Conservation (phyloP, 2,797 vertebrate genomes). For the Xiphophorus birchmanni region DNA sequence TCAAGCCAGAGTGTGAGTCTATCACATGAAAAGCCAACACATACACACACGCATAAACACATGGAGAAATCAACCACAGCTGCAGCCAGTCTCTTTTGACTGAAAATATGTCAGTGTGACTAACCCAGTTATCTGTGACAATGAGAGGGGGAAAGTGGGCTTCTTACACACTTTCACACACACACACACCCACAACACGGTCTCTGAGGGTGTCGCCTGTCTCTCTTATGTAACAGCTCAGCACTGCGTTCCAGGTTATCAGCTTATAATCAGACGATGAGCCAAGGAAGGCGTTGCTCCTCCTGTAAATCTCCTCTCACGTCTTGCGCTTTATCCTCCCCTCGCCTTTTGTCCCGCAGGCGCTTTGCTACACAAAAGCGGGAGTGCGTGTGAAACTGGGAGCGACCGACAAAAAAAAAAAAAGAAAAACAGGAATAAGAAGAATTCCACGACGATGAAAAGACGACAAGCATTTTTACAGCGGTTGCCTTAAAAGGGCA, state of each 20-base stretch:
- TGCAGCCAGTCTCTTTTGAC: conserved; percentile 41
- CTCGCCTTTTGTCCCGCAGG: neutral
- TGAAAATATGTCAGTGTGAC: conserved; percentile 32
- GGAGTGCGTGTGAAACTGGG: conserved; percentile 7
- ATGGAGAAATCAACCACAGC: conserved; percentile 13
- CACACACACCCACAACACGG: neutral
- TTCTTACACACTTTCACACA: conserved; percentile 14
- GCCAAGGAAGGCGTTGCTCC: conserved; percentile 51
- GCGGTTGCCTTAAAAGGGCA: conserved; percentile 72
- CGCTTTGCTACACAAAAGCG: neutral
- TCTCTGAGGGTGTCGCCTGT: conserved; percentile 47
- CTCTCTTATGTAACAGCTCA: conserved; percentile 68
- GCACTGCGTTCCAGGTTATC: conserved; percentile 55
- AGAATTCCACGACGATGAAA: neutral
- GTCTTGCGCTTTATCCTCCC: neutral
- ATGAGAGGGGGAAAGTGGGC: conserved; percentile 11
- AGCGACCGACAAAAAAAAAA: no score
- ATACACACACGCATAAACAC: neutral
- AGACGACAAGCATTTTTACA: conserved; percentile 26
- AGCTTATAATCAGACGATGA: conserved; percentile 64
- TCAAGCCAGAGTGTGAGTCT: conserved; percentile 18
- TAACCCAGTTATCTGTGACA: conserved; percentile 52
- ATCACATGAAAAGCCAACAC: conserved; percentile 4
- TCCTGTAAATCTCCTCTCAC: conserved; percentile 9
- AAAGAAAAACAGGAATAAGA: neutral